Evolutionary conservation across 2,113 vertebrate genomes (phyloP), one percentile per base, ranked within the genome.

Genomic region (Syngnathus scovelli): DNA sequence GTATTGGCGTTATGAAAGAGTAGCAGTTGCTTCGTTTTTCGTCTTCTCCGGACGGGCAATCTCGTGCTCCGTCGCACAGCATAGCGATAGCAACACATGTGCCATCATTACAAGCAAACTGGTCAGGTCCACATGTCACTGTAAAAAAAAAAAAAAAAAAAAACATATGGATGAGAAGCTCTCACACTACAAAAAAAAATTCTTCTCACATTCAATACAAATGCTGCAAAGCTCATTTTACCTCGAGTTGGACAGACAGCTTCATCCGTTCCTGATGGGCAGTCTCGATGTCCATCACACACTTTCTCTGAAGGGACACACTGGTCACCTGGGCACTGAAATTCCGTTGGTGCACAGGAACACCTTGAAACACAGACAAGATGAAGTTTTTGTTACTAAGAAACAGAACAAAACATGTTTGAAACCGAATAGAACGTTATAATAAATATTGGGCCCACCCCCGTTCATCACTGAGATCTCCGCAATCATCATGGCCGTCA

Each of bases 401-500:
- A 67, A 48, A 61, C 3, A 10, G 36, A 38, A 33, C n/a, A 44
- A 46, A 7, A 44, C 1, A 33, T 7, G 7, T 7, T 4, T 6
- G 27, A 21, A 52, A 9, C 8, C 23, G 3, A 23, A 23, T 21
- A 12, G 52, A 9, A 7, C 1, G 21, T 54, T 12, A 23, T 23
- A 23, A 54, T 23, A 33, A 33, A 33, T 33, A 33, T 33, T 3
- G 27, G 27, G 27, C 63, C 43, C 90, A 98, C 77, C 82, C 90
- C 0, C 71, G 80, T 78, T 98, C 96, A 12, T 97, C 95, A 0
- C 92, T 93, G 61, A 92, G 86, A 56, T 96, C 94, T 0, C 91
- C 94, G 4, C 95, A 98, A 90, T 97, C 91, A 0, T 95, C 90
- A 4, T 79, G 93, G 10, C 96, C 93, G 0, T 96, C 91, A 13